Conservation (phyloP, 2,797 vertebrate species). For the Lindbergichthys nudifrons region DNA sequence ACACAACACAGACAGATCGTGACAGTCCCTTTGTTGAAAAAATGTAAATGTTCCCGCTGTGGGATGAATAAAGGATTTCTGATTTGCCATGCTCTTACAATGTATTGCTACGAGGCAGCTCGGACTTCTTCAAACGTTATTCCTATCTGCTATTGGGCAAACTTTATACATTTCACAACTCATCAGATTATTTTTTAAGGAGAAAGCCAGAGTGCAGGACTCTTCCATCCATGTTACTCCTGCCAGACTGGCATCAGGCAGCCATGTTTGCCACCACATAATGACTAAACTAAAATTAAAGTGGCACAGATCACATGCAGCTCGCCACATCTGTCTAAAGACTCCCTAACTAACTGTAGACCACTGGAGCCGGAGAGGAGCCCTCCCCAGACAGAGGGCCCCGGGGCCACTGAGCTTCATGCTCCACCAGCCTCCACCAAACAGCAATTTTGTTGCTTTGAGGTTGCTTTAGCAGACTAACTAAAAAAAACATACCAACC, state of each 20-base stretch:
- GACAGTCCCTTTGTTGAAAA: too few relatives aligned
- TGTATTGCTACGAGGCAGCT: background rate
- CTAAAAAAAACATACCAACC: slow-evolving; percentile 46
- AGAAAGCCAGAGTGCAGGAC: slow-evolving; percentile 13
- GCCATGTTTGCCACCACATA: slow-evolving; percentile 47
- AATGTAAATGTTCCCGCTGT: too few relatives aligned
- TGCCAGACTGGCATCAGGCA: slow-evolving; percentile 53
- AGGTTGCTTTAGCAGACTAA: slow-evolving; percentile 47
- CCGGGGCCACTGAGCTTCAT: slow-evolving; percentile 59
- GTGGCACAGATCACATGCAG: slow-evolving; percentile 68
- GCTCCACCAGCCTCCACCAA: slow-evolving; percentile 63
- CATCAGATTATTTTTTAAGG: slow-evolving; percentile 7
- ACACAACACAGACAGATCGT: too few relatives aligned
- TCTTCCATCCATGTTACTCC: slow-evolving; percentile 11
- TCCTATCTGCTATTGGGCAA: background rate
- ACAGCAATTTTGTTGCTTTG: slow-evolving; percentile 66
- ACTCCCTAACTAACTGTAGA: slow-evolving; percentile 62
- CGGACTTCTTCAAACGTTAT: background rate
- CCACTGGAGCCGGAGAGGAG: slow-evolving; percentile 73
- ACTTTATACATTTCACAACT: slow-evolving; percentile 4
- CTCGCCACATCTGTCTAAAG: slow-evolving; percentile 69
- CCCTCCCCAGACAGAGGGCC: slow-evolving; percentile 68
- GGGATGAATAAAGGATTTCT: too few relatives aligned
- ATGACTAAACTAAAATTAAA: slow-evolving; percentile 71
- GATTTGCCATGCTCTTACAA: background rate